phyloP scores from a whole-genome alignment of 2,888 invertebrate species.

The Synergus laeviventris region DNA sequence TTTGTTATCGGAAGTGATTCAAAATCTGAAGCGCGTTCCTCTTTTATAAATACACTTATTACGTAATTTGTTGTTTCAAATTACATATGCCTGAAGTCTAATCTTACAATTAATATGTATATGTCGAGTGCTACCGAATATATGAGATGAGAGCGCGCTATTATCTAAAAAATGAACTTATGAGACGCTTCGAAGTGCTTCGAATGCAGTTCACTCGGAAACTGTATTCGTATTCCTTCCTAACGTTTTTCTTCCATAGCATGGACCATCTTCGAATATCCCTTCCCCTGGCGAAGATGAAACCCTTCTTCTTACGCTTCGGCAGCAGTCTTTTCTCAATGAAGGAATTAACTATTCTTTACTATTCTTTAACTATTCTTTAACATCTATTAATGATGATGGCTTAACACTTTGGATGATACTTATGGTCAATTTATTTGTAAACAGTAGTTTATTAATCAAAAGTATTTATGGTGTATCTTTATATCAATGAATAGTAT shows the following conservation, averaged over 20 bases:
- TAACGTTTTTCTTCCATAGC: slow-evolving; percentile 49
- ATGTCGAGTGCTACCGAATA: too few relatives aligned
- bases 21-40: neutral
- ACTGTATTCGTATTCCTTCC: slow-evolving; percentile 57
- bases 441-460: too few relatives aligned
- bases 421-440: too few relatives aligned
- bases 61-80: neutral
- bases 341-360: neutral
- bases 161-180: neutral
- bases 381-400: too few relatives aligned
- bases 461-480: too few relatives aligned
- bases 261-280: slow-evolving; percentile 54
- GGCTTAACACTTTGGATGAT: too few relatives aligned
- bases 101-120: too few relatives aligned
- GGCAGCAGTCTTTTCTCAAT: neutral
- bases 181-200: slow-evolving; percentile 50
- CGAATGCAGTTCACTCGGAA: slow-evolving; percentile 59
- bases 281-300: slow-evolving; percentile 48
- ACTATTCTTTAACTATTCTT: too few relatives aligned
- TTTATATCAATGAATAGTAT: too few relatives aligned
- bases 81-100: neutral
- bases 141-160: neutral
- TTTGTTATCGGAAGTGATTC: neutral
- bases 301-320: slow-evolving; percentile 53
- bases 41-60: neutral